These are phyloP conservation scores for Acheta domesticus DNA, from an alignment of 2,888 invertebrate genomes.

Conservation along the genomic window DNA sequence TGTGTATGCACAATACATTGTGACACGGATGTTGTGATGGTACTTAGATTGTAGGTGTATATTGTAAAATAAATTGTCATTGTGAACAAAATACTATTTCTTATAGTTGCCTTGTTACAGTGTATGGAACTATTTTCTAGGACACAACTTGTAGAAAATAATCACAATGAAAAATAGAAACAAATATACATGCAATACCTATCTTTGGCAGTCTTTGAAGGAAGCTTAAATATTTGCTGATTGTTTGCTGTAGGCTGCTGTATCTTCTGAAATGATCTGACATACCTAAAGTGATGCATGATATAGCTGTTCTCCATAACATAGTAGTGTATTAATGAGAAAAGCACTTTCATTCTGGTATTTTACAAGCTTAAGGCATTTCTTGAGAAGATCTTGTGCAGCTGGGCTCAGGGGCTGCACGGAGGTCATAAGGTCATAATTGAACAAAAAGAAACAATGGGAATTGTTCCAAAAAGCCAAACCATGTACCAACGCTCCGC, in stretches of 20 bases:
- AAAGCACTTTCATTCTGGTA: neutral
- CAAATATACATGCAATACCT: constrained; percentile 30
- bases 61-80: constrained; percentile 35
- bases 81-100: constrained; percentile 37
- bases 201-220: constrained; percentile 34
- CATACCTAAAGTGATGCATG: constrained; percentile 22
- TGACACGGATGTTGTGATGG: constrained; percentile 39
- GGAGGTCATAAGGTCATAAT: neutral
- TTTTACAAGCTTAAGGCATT: neutral
- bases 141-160: constrained; percentile 34
- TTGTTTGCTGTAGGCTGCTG: constrained; percentile 30
- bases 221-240: constrained; percentile 29
- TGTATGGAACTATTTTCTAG: constrained; percentile 37
- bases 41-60: constrained; percentile 33
- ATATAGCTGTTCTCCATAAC: neutral
- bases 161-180: constrained; percentile 34
- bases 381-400: neutral
- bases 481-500: neutral
- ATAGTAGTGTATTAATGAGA: neutral
- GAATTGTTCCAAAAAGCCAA: neutral
- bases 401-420: neutral
- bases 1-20: constrained; percentile 20
- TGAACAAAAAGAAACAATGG: neutral
- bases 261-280: constrained; percentile 31
- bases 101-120: constrained; percentile 39